Evolutionary conservation across 2,888 invertebrate genomes (phyloP).

Genomic region (Lasius fuliginosus): DNA sequence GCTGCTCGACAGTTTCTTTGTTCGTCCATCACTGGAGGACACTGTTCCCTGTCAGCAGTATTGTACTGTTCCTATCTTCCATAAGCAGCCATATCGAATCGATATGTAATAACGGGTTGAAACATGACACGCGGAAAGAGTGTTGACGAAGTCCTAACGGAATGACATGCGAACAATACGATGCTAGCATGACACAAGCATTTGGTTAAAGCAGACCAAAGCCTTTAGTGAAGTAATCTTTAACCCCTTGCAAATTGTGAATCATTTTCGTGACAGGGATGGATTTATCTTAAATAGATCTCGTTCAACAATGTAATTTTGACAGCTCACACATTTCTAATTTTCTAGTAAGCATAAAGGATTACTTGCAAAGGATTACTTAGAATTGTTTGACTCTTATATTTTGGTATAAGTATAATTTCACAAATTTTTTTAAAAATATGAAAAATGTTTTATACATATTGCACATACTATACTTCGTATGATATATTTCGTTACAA

Average conservation of each 20-base stretch:
- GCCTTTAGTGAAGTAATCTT: slow-evolving; percentile 12
- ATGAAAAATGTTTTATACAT: background rate
- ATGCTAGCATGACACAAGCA: slow-evolving; percentile 30
- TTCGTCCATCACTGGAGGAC: slow-evolving; percentile 18
- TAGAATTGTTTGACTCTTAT: background rate
- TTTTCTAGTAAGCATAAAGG: slow-evolving; percentile 9
- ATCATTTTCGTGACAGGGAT: slow-evolving; percentile 20
- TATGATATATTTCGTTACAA: background rate
- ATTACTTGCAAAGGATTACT: background rate
- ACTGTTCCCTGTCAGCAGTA: slow-evolving; percentile 20
- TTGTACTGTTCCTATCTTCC: slow-evolving; percentile 12
- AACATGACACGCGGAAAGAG: slow-evolving; percentile 43
- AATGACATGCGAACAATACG: slow-evolving; percentile 16
- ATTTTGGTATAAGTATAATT: slow-evolving; percentile 5
- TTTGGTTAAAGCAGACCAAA: slow-evolving; percentile 22
- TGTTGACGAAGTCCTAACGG: slow-evolving; percentile 34
- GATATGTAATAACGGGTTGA: slow-evolving; percentile 39
- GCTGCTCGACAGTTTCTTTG: slow-evolving; percentile 53
- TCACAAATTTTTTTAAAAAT: background rate
- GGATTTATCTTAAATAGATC: slow-evolving; percentile 19
- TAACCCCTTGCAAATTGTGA: slow-evolving; percentile 4
- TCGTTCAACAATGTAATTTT: background rate
- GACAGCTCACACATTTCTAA: background rate
- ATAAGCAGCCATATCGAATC: slow-evolving; percentile 44
- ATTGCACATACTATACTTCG: background rate